Conservation (phyloP, 2,888 invertebrate species). For the Ectropis crepuscularia region DNA sequence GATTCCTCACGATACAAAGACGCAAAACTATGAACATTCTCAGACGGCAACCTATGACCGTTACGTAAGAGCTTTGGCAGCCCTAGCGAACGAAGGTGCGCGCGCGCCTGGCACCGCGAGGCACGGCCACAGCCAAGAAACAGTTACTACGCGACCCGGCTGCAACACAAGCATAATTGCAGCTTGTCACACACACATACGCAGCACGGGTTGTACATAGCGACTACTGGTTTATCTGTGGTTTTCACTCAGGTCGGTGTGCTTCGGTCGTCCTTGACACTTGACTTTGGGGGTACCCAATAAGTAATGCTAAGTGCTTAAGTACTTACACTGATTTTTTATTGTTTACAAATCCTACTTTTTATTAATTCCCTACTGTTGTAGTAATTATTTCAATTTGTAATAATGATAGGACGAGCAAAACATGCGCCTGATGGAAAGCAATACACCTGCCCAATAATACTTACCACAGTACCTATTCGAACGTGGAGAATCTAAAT, state of each 20-base stretch:
- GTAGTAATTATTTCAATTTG: too few relatives aligned
- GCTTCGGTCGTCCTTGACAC: conserved; percentile 21
- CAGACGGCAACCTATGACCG: conserved; percentile 5
- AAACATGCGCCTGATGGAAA: too few relatives aligned
- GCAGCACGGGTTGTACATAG: neutral
- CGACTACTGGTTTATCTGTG: conserved; percentile 1
- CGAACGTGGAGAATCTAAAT: too few relatives aligned
- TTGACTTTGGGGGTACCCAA: conserved; percentile 12
- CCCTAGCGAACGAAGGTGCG: conserved; percentile 43
- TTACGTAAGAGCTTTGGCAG: conserved; percentile 14
- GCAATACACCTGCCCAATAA: too few relatives aligned
- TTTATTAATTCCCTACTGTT: too few relatives aligned
- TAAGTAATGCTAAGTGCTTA: too few relatives aligned
- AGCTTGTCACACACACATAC: conserved; percentile 12
- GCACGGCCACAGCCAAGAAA: conserved; percentile 27
- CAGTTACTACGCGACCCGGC: conserved; percentile 2
- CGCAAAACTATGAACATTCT: neutral
- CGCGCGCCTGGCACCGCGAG: conserved; percentile 50
- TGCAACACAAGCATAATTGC: conserved; percentile 20
- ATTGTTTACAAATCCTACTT: too few relatives aligned
- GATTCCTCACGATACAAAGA: neutral
- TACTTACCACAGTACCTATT: too few relatives aligned
- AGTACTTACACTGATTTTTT: too few relatives aligned
- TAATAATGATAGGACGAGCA: too few relatives aligned
- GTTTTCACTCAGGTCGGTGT: conserved; percentile 5